These are phyloP conservation scores for Myopa testacea DNA, from an alignment of 2,888 invertebrate species.

Conservation along the genomic window DNA sequence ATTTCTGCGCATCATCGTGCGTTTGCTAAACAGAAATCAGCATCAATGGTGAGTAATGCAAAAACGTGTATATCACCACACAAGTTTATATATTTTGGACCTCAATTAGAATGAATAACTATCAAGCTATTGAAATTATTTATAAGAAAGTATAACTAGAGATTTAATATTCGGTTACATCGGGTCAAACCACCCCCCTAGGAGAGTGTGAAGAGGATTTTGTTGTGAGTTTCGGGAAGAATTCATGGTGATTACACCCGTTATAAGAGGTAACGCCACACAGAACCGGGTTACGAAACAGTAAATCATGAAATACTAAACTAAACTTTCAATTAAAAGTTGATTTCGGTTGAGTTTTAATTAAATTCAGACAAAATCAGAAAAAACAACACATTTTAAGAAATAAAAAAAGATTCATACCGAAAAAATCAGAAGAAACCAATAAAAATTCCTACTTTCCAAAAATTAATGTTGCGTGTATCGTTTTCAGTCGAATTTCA, in stretches of 20 bases:
- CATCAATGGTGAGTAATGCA: constrained; percentile 65
- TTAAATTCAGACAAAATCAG: background rate
- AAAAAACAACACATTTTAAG: background rate
- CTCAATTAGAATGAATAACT: too few relatives aligned
- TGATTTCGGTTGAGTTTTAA: background rate
- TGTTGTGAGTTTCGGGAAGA: too few relatives aligned
- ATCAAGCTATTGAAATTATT: too few relatives aligned
- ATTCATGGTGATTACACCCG: too few relatives aligned
- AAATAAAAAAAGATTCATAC: background rate
- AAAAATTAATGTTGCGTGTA: constrained; percentile 13
- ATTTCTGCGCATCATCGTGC: constrained; percentile 67
- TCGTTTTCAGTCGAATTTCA: background rate
- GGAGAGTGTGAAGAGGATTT: too few relatives aligned
- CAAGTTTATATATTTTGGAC: background rate
- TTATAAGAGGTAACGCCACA: too few relatives aligned
- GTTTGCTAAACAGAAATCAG: constrained; percentile 66
- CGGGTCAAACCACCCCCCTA: too few relatives aligned
- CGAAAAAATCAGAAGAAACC: background rate
- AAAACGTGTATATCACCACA: background rate
- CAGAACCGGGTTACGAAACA: too few relatives aligned
- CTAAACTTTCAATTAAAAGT: background rate
- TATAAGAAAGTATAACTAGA: too few relatives aligned
- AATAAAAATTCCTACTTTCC: background rate
- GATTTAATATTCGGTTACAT: too few relatives aligned
- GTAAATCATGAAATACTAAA: background rate